Evolutionary conservation across 2,888 invertebrate genomes (phyloP).

Genomic region (Synanthedon myopaeformis): DNA sequence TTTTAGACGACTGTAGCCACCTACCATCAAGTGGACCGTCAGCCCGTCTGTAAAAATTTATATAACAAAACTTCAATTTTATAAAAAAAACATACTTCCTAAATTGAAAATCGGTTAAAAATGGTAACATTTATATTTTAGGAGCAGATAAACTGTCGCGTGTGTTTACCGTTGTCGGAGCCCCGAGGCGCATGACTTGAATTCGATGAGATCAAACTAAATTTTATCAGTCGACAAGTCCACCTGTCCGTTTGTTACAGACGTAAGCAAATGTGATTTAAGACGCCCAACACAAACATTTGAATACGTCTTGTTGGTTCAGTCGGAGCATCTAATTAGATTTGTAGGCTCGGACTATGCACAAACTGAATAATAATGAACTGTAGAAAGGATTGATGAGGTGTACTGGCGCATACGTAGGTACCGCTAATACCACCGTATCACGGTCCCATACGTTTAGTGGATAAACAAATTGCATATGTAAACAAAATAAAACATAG

Average conservation of each 20-base stretch:
- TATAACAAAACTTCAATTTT: no score
- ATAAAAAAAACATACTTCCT: no score
- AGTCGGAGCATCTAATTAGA: constrained; percentile 40
- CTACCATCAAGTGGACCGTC: no score
- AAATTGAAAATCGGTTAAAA: neutral
- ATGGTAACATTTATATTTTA: constrained; percentile 7
- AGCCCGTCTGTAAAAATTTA: no score
- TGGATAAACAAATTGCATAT: no score
- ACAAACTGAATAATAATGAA: constrained; percentile 44
- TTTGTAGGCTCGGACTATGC: constrained; percentile 33
- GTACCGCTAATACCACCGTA: no score
- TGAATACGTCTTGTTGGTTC: constrained; percentile 48
- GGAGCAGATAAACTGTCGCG: constrained; percentile 2
- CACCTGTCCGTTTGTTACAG: constrained; percentile 57
- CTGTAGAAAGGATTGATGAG: constrained; percentile 2
- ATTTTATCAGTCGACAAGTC: constrained; percentile 53
- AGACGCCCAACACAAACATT: constrained; percentile 62
- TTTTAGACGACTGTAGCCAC: no score
- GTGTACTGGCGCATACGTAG: no score
- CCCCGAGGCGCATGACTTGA: constrained; percentile 40
- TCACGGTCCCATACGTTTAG: no score
- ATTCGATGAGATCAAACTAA: constrained; percentile 52
- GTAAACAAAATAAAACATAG: no score
- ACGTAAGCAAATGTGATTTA: constrained; percentile 59
- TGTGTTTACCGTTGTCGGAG: constrained; percentile 1